phyloP scores from a whole-genome alignment of 2,888 invertebrate species.

The Dendrolimus pini region DNA sequence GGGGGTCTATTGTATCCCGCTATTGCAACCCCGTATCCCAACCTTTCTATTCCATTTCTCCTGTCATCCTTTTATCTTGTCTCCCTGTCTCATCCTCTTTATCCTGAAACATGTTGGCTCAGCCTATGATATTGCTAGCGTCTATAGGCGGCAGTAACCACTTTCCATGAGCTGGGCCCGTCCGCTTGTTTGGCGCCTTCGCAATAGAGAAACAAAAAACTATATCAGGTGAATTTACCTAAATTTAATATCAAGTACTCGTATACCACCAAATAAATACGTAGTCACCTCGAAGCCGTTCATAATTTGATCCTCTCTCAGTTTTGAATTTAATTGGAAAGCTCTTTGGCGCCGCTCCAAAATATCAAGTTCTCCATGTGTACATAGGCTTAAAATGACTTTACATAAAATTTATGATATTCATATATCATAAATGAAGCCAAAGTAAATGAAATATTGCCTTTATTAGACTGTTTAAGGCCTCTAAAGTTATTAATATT shows the following conservation, averaged over 20 bases:
- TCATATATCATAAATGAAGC: neutral
- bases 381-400: slow-evolving; percentile 4
- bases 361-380: slow-evolving; percentile 1
- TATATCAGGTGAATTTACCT: neutral
- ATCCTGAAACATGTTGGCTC: too few species aligned
- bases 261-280: neutral
- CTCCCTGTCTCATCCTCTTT: too few species aligned
- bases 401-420: slow-evolving; percentile 9
- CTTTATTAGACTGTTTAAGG: neutral
- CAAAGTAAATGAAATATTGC: neutral
- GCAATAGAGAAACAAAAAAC: neutral
- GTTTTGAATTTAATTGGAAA: slow-evolving; percentile 13
- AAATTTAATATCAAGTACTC: neutral
- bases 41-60: too few species aligned
- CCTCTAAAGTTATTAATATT: neutral
- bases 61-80: too few species aligned
- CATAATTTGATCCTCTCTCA: slow-evolving; percentile 12
- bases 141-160: neutral
- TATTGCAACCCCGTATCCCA: too few species aligned
- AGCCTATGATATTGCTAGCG: neutral
- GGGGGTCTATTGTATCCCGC: too few species aligned
- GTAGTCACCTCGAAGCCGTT: neutral
- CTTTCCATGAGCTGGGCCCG: neutral
- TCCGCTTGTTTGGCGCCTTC: neutral
- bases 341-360: neutral